Evolutionary conservation across 2,797 vertebrate genomes (phyloP), one percentile per base, ranked within the genome.

Genomic region (Sitta carolinensis): DNA sequence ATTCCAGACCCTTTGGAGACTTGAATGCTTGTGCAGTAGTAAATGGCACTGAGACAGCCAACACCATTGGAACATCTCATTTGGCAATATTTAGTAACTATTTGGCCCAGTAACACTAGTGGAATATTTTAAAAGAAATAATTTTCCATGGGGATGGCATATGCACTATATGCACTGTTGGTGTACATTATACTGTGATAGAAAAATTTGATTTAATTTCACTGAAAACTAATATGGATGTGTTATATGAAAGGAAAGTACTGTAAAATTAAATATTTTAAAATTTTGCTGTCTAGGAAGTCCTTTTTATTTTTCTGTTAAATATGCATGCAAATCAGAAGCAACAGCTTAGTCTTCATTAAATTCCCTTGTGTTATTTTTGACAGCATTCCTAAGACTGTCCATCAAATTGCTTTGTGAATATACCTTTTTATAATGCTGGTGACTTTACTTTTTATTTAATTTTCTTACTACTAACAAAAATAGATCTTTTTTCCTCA

Each of bases 291-390:
- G 52, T 12, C 42, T 93, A 82, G 70, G 25, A 77, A 30, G 50
- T 30, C 10, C 11, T 55, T 76, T 69, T 61, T 79, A 50, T 94
- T 92, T 67, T 92, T 64, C 61, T 66, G 9, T 62, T 58, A 75
- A 81, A 29, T 62, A 7, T 32, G 21, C 40, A 59, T 85, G 52
- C 19, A 87, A 92, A 91, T 89, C 54, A 82, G 66, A 76, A 55
- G 43, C 72, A 93, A 50, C 55, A 93, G 47, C 63, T 81, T 81
- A 63, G 64, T 84, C 61, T 84, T 92, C 48, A 50, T 73, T 78
- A 82, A 86, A 34, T 63, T 87, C 70, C 69, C 82, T 50, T 94
- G 69, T 90, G 93, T 76, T 94, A 36, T 75, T 89, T 94, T 87
- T 89, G 79, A 90, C 89, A 88, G 51, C 0, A 2, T 85, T 83